Conservation (phyloP, 2,797 vertebrate species). For the Cygnus olor region DNA sequence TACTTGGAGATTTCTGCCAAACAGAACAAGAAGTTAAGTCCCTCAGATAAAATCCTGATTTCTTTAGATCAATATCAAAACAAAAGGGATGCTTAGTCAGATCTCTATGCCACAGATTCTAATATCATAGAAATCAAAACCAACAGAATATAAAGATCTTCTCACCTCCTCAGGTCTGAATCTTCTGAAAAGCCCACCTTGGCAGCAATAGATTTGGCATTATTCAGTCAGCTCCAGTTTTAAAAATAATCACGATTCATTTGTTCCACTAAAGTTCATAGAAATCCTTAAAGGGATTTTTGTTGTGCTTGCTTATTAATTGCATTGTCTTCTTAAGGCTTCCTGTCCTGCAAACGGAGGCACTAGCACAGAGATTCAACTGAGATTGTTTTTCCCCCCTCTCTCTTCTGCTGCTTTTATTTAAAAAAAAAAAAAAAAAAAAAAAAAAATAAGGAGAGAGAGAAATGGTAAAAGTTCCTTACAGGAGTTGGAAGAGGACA, state of each 20-base stretch:
- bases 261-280: conserved; percentile 40
- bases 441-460: neutral
- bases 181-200: conserved; percentile 50
- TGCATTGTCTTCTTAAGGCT: conserved; percentile 57
- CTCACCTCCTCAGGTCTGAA: conserved; percentile 56
- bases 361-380: conserved; percentile 55
- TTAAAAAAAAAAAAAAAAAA: neutral
- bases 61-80: neutral
- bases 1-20: conserved; percentile 30
- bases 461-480: conserved; percentile 54
- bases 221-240: conserved; percentile 33
- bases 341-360: conserved; percentile 60
- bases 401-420: conserved; percentile 64
- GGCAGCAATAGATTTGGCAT: conserved; percentile 34
- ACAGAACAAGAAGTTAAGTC: conserved; percentile 7
- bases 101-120: neutral
- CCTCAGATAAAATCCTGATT: neutral
- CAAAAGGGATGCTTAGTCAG: neutral
- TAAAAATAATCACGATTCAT: neutral
- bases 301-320: neutral
- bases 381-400: conserved; percentile 48
- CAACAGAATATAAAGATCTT: conserved; percentile 38
- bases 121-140: conserved; percentile 2
- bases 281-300: conserved; percentile 38
- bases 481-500: conserved; percentile 64